phyloP scores from a whole-genome alignment of 1,140 invertebrate species.

The Sitodiplosis mosellana region DNA sequence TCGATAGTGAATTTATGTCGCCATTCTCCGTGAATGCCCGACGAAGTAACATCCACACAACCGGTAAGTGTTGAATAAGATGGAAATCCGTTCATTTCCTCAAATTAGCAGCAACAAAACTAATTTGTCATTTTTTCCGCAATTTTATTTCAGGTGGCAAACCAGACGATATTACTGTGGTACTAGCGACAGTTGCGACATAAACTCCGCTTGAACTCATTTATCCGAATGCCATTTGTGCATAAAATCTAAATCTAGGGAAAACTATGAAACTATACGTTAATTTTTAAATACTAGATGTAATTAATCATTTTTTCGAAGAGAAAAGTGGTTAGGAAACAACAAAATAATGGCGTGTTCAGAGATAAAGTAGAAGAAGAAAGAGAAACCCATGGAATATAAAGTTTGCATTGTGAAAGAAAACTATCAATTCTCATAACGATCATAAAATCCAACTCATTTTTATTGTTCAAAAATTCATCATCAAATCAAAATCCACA shows the following conservation, averaged over 20 bases:
- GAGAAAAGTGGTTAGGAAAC: background rate
- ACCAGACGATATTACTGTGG: constrained; percentile 93
- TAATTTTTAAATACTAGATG: background rate
- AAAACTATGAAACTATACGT: background rate
- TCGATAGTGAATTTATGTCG: constrained; percentile 86
- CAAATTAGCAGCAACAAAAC: background rate
- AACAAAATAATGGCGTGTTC: background rate
- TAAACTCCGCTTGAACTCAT: constrained; percentile 21
- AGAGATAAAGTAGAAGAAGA: background rate
- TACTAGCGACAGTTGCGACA: constrained; percentile 74
- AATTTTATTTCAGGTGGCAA: constrained; percentile 66
- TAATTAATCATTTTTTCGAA: background rate
- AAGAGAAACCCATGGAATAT: no score
- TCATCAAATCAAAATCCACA: no score
- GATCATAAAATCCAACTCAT: no score
- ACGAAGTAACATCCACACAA: constrained; percentile 80
- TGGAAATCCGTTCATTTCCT: background rate
- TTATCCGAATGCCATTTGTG: no score
- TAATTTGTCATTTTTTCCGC: constrained; percentile 9
- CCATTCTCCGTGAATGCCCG: constrained; percentile 86
- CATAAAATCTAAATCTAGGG: background rate
- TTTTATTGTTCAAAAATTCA: no score
- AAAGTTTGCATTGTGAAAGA: no score
- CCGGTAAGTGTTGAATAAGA: constrained; percentile 38
- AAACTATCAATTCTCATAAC: no score